phyloP scores from a whole-genome alignment of 2,113 vertebrate species.

The Silurus glanis region DNA sequence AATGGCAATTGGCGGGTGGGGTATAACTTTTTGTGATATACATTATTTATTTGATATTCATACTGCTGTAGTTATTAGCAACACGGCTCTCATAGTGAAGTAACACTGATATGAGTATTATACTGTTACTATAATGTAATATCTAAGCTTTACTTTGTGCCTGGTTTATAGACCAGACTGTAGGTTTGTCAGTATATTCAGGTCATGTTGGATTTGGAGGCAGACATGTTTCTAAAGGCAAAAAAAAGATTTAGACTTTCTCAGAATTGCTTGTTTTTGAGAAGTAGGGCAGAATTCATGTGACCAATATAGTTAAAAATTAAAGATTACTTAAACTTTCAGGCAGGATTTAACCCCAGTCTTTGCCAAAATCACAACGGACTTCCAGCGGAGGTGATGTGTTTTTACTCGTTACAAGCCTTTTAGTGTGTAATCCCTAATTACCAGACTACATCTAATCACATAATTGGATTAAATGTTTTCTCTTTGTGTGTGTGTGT shows the following conservation, averaged over 20 bases:
- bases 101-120: neutral
- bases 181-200: neutral
- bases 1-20: neutral
- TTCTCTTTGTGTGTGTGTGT: neutral
- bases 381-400: neutral
- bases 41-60: neutral
- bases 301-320: neutral
- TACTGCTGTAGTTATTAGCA: neutral
- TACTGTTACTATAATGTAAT: neutral
- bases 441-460: neutral
- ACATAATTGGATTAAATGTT: conserved; percentile 10
- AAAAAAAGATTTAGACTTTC: neutral
- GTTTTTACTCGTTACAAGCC: conserved; percentile 4
- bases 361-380: neutral
- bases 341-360: neutral
- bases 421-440: conserved; percentile 7
- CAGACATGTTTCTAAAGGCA: neutral
- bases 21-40: neutral
- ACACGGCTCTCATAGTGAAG: neutral
- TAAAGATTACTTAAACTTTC: neutral
- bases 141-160: neutral
- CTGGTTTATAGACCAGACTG: neutral
- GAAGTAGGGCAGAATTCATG: neutral
- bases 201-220: neutral
- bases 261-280: neutral